Evolutionary conservation across 2,888 invertebrate genomes (phyloP), one percentile per base, ranked within the genome.

Genomic region (Eucera pruinosa): DNA sequence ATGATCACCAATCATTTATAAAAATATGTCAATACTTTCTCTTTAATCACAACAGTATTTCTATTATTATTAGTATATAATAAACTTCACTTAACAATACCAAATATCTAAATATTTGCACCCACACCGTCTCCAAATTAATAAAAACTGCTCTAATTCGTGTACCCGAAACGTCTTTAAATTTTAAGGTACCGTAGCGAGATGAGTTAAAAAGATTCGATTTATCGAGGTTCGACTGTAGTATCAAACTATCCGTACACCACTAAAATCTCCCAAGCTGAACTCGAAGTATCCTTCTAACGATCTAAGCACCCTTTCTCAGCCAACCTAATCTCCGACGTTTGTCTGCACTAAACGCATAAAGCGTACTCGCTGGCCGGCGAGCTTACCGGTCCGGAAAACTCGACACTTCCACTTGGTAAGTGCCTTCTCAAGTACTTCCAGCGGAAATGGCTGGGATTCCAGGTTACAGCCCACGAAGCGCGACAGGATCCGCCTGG

Each of bases 361-460:
- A 39, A 60, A 47, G 18, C 15, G 68, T 23, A 18, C 18, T 47
- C 30, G 43, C 33, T 30, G 57, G 2, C 33, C 18, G 23, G 7
- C 20, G 45, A 18, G 27, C 9, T 48, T 55, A 54, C n/a, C 70
- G 30, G 68, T 15, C 67, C 75, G 84, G 84, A 84, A 81, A 70
- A 78, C 57, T 43, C 55, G 57, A 48, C 74, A 36, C 67, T 69
- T 80, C 72, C 75, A 74, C 78, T 62, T 75, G 67, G 70, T 88
- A 89, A 90, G 89, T 89, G 89, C 81, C 78, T 89, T 90, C 87
- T 86, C 86, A 77, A 82, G 85, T 89, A 80, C 80, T 30, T 58
- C 57, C 66, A 74, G 79, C 89, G 89, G 89, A 90, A 89, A 81
- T 81, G 62, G 60, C 72, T 43, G 60, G 71, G 77, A 85, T 85